A percentile compares a stretch with the other conserved stretches of the same genome.
These are phyloP conservation scores for Cephus rjabovi DNA, from an alignment of 2,888 invertebrate species.

Conservation along the genomic window DNA sequence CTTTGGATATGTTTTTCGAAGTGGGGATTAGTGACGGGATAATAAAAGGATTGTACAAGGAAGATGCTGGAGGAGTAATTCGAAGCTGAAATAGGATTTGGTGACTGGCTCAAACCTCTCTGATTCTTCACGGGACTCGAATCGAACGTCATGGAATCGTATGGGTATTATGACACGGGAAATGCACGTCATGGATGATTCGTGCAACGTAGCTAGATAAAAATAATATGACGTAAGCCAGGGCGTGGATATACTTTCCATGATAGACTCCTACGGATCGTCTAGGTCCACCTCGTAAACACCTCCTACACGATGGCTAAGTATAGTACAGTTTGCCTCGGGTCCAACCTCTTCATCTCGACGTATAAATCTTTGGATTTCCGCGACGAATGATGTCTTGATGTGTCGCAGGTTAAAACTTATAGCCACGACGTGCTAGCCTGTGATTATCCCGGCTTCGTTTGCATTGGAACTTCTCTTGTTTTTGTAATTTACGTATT, in stretches of 20 bases:
- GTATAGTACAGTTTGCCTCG: constrained; percentile 23
- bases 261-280: constrained; percentile 44
- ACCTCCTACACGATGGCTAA: constrained; percentile 44
- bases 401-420: constrained; percentile 37
- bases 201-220: background rate
- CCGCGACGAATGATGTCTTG: constrained; percentile 51
- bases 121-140: background rate
- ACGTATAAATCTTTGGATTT: constrained; percentile 38
- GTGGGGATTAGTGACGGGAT: background rate
- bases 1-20: background rate
- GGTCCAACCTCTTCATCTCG: constrained; percentile 40
- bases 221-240: constrained; percentile 5
- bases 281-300: constrained; percentile 50
- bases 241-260: constrained; percentile 9
- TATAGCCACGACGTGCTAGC: constrained; percentile 23
- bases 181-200: background rate
- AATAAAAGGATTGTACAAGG: background rate
- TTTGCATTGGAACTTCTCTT: constrained; percentile 27
- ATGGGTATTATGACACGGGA: background rate
- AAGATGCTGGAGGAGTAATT: background rate
- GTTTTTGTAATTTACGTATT: constrained; percentile 19
- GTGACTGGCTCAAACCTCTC: background rate
- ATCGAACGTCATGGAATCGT: background rate
- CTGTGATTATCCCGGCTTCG: constrained; percentile 40
- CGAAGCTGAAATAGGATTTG: background rate